A percentile compares a stretch with the other conserved stretches of the same genome.
Conservation (phyloP, 2,113 vertebrate species). For the Corynorhinus townsendii region DNA sequence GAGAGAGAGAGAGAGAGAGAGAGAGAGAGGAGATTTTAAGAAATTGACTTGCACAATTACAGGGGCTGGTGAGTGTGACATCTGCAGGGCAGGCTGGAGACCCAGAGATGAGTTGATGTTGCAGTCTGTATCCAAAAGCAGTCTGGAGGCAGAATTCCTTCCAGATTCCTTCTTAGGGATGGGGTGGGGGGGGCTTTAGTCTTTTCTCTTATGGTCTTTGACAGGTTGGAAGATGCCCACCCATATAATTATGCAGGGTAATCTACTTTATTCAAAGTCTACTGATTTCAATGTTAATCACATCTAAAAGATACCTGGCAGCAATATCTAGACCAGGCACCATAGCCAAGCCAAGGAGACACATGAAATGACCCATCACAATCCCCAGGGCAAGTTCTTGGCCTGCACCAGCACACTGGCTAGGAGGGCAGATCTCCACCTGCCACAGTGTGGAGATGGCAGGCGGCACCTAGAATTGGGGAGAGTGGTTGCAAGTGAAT, state of each 20-base stretch:
- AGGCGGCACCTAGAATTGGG: accelerated
- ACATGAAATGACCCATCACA: neutral
- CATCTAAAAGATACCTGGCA: neutral
- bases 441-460: neutral
- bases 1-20: neutral
- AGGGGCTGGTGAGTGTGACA: neutral
- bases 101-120: neutral
- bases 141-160: neutral
- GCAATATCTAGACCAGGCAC: neutral
- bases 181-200: neutral
- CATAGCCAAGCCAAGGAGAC: neutral
- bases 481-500: no score
- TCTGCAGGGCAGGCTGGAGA: neutral
- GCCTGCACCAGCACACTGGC: no score
- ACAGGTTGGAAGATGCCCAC: neutral
- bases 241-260: neutral
- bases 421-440: neutral
- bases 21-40: neutral
- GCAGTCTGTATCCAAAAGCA: neutral
- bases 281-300: neutral
- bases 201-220: neutral
- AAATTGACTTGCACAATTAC: neutral
- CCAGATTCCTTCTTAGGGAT: neutral
- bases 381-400: neutral
- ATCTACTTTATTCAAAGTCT: neutral